Evolutionary conservation across 2,888 invertebrate genomes (phyloP).

Genomic region (Lycophotia porphyrea): DNA sequence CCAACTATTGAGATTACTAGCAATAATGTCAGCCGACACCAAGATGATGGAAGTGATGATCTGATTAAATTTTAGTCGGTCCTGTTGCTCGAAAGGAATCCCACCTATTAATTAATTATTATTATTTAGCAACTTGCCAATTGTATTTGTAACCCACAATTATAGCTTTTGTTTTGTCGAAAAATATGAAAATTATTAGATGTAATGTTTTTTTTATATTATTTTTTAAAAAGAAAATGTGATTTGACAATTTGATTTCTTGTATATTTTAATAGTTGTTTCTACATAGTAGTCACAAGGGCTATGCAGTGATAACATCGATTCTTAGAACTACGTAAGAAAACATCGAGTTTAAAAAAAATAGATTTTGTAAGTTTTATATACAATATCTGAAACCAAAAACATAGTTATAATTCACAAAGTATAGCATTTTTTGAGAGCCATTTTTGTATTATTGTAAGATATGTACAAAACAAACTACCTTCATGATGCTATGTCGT

Average conservation of each 20-base stretch:
- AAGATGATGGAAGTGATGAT: constrained; percentile 78
- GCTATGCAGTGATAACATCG: background rate
- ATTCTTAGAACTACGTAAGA: constrained; percentile 32
- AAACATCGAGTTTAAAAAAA: constrained; percentile 46
- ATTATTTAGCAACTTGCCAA: constrained; percentile 61
- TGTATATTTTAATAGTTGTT: constrained; percentile 18
- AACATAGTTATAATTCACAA: constrained; percentile 41
- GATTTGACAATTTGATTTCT: constrained; percentile 17
- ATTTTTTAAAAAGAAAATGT: constrained; percentile 20
- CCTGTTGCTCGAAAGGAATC: constrained; percentile 56
- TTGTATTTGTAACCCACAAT: constrained; percentile 34
- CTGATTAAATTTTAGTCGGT: constrained; percentile 83
- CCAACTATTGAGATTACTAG: constrained; percentile 63
- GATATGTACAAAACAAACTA: constrained; percentile 36
- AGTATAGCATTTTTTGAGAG: constrained; percentile 44
- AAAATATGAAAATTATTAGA: constrained; percentile 7
- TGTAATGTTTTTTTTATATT: constrained; percentile 13
- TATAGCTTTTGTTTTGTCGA: constrained; percentile 9
- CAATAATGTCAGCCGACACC: constrained; percentile 60
- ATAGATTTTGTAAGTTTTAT: constrained; percentile 54
- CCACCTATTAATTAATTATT: constrained; percentile 69
- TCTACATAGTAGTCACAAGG: background rate
- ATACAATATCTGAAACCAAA: constrained; percentile 59
- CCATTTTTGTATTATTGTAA: constrained; percentile 33
- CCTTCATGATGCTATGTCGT: constrained; percentile 16